Evolutionary conservation across 2,797 vertebrate genomes (phyloP), one percentile per base, ranked within the genome.

Genomic region (Myotis planiceps): DNA sequence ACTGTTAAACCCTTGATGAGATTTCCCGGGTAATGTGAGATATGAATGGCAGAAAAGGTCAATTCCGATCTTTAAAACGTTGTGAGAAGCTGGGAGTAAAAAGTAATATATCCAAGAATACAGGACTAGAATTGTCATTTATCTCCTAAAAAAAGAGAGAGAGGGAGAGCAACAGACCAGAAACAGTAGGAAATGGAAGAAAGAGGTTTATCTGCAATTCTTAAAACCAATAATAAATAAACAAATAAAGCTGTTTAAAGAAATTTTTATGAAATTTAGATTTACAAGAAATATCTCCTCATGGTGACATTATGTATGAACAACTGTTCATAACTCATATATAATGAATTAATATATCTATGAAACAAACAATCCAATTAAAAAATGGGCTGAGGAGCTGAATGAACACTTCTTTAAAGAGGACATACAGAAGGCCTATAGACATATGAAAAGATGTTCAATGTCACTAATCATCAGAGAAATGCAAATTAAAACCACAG

Each of bases 251-350:
- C 15, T 76, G 55, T 78, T 93, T 92, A 83, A 85, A 78, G 60
- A 42, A 85, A 82, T 16, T 85, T 34, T 90, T 66, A 90, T 80
- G 29, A 89, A 92, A 93, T 82, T 88, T 80, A 87, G 27, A 66
- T 76, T 76, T 74, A 74, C 21, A 83, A 29, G 81, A 76, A 96
- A 83, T 49, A 53, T 84, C 45, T 42, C 9, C 27, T 79, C 49
- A 74, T 83, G 71, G 80, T 60, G 23, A 69, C 29, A 89, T 69
- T 76, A 58, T 13, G 1, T 39, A 39, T 78, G 58, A 94, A 53
- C 25, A 76, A 37, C 9, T 42, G 1, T 45, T 96, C 32, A 69
- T 87, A 94, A 79, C 82, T 82, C 92, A 72, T 74, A 66, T 51
- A 29, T 27, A 58, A 76, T n/a, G 25, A 65, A 74, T 45, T 45